Evolutionary conservation across 1,140 invertebrate species (phyloP).

Genomic region (Tetramorium alpestre): DNA sequence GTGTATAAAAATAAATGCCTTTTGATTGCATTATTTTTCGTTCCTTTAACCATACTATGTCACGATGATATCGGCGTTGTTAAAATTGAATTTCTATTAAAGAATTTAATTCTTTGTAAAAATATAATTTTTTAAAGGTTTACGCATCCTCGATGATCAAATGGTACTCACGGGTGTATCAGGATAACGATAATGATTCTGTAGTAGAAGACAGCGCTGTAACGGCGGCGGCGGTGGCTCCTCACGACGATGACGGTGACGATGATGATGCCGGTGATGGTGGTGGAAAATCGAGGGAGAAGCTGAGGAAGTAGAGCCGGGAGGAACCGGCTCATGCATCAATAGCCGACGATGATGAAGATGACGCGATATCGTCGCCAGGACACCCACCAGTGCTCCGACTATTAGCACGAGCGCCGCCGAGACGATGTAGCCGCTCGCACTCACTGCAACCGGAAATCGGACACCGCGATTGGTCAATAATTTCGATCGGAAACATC

Average conservation of each 20-base stretch:
- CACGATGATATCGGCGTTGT: neutral
- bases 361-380: slow-evolving; percentile 82
- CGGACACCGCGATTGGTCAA: neutral
- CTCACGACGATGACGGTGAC: slow-evolving; percentile 75
- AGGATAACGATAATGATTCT: slow-evolving; percentile 79
- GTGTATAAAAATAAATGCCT: neutral
- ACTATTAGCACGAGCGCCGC: slow-evolving; percentile 81
- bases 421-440: slow-evolving; percentile 82
- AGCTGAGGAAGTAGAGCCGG: slow-evolving; percentile 65
- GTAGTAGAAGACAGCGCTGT: slow-evolving; percentile 79
- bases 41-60: neutral
- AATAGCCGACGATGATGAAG: slow-evolving; percentile 81
- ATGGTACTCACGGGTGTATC: slow-evolving; percentile 79
- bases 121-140: neutral
- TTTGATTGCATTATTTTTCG: neutral
- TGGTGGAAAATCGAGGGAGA: slow-evolving; percentile 77
- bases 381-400: slow-evolving; percentile 80
- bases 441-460: slow-evolving; percentile 77
- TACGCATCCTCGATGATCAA: neutral
- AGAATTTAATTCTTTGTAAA: neutral
- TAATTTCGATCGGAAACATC: neutral
- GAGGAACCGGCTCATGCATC: slow-evolving; percentile 72
- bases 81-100: neutral
- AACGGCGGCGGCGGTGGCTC: slow-evolving; percentile 76
- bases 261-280: slow-evolving; percentile 80